These are phyloP conservation scores for Geophilus truncorum DNA, from an alignment of 2,888 invertebrate species.

Conservation along the genomic window DNA sequence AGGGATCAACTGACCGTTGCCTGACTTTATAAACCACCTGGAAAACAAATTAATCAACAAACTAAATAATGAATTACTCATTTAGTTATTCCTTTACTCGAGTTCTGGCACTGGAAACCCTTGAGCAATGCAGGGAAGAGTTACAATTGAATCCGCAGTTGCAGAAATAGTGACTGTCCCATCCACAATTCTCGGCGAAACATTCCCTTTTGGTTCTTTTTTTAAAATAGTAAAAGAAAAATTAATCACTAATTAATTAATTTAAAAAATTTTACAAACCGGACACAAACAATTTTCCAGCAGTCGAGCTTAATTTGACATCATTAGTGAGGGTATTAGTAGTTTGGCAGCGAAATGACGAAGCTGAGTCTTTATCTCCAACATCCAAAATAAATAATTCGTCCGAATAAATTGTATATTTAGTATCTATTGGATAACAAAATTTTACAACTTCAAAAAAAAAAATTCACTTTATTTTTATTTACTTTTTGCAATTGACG, in stretches of 20 bases:
- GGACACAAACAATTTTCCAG: conserved; percentile 30
- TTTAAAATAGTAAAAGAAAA: background rate
- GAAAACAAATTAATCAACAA: background rate
- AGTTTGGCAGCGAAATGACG: conserved; percentile 28
- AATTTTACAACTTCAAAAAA: background rate
- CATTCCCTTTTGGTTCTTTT: background rate
- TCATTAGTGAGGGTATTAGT: conserved; percentile 25
- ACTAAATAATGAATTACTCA: background rate
- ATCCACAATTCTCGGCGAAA: background rate
- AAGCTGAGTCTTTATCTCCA: background rate
- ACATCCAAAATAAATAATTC: conserved; percentile 28
- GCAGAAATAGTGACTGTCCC: background rate
- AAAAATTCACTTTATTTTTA: background rate
- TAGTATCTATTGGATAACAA: background rate
- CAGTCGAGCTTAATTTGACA: conserved; percentile 7
- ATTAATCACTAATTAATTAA: background rate
- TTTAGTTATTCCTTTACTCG: background rate
- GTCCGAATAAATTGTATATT: background rate
- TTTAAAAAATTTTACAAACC: background rate
- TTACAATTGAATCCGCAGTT: conserved; percentile 29
- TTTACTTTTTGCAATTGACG: background rate
- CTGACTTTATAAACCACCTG: background rate
- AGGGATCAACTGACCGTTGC: background rate
- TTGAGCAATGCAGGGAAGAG: conserved; percentile 33
- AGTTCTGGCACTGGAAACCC: conserved; percentile 36